These are phyloP conservation scores for Anas bahamensis DNA, from an alignment of 2,797 vertebrate genomes.

Conservation along the genomic window DNA sequence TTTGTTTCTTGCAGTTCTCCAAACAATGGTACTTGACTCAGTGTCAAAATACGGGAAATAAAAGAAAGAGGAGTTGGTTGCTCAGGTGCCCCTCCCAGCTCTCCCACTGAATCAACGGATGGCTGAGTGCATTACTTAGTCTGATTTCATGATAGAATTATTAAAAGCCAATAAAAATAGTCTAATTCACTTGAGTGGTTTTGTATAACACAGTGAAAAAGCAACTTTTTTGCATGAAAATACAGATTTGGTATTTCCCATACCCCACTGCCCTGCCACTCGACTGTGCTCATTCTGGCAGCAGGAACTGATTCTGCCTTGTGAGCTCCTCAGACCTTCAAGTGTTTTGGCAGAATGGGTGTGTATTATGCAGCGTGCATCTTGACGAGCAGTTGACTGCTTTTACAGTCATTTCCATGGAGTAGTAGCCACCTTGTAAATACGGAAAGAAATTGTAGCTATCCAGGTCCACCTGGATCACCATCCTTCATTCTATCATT, in stretches of 20 bases:
- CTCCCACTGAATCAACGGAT: background rate
- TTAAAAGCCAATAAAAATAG: background rate
- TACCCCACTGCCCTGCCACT: background rate
- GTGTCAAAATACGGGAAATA: background rate
- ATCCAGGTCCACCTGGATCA: background rate
- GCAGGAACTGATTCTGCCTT: background rate
- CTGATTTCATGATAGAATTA: no score
- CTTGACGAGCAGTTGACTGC: background rate
- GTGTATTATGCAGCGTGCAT: rapidly evolving
- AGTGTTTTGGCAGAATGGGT: background rate
- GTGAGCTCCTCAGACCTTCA: background rate
- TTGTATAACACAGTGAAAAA: background rate
- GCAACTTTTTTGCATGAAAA: background rate
- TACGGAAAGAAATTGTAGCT: background rate
- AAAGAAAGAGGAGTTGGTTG: background rate
- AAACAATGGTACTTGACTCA: background rate
- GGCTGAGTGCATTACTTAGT: background rate
- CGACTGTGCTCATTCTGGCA: background rate
- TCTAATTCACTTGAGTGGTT: background rate
- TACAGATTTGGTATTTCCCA: background rate
- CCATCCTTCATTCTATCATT: background rate
- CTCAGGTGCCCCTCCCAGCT: background rate
- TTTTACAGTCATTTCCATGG: background rate
- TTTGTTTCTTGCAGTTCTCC: background rate
- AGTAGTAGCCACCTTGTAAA: background rate